These are phyloP conservation scores for Megathymus violae DNA, from an alignment of 1,140 invertebrate species.

Conservation along the genomic window DNA sequence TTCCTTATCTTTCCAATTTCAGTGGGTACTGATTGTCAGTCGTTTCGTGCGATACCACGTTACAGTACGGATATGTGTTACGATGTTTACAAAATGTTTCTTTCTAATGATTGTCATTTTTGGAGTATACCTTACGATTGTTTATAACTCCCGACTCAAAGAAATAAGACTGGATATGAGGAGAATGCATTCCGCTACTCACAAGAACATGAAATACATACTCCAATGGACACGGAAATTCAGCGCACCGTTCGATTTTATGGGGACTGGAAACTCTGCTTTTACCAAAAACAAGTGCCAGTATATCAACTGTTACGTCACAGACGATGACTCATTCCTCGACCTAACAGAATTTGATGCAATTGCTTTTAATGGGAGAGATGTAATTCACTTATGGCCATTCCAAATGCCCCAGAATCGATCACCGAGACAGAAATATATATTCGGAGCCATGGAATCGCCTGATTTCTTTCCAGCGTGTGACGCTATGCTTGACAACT, in stretches of 20 bases:
- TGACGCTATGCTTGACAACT: slow-evolving; percentile 37
- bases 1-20: too few relatives aligned
- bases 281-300: slow-evolving; percentile 18
- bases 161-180: neutral
- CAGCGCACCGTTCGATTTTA: slow-evolving; percentile 5
- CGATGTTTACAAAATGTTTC: too few relatives aligned
- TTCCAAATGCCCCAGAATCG: slow-evolving; percentile 32
- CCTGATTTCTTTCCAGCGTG: slow-evolving; percentile 44
- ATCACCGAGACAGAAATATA: slow-evolving; percentile 48
- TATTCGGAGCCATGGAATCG: slow-evolving; percentile 54
- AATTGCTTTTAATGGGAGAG: slow-evolving; percentile 42
- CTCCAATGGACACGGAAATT: slow-evolving; percentile 21
- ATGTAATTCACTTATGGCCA: slow-evolving; percentile 19
- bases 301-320: slow-evolving; percentile 42
- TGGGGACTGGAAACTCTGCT: slow-evolving; percentile 2
- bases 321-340: slow-evolving; percentile 15
- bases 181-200: neutral
- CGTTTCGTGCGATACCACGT: too few relatives aligned
- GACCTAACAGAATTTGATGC: slow-evolving; percentile 39
- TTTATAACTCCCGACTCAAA: neutral
- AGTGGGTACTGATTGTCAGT: too few relatives aligned
- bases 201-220: slow-evolving; percentile 17
- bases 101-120: too few relatives aligned
- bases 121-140: slow-evolving; percentile 1
- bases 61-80: too few relatives aligned